Base-by-base conservation (phyloP, 2,888 invertebrate species). In the Argyresthia albistria region DNA sequence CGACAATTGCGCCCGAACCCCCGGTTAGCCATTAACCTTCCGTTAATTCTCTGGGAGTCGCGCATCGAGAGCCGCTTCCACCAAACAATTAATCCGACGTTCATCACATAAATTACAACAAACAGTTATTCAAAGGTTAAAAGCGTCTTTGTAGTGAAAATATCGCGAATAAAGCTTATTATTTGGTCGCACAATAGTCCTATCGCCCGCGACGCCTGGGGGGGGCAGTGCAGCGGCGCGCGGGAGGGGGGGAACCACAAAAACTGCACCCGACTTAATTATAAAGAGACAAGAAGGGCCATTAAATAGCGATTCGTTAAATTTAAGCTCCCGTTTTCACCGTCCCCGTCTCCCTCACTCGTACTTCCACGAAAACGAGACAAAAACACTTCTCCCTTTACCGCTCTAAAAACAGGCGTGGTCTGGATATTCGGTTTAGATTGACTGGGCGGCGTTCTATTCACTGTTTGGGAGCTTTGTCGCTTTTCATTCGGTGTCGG, bases 351-450 rank as follows among this genome's bases (percentile, higher is more conserved):
- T 61, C 70, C 55, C 48, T 81, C 74, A 1, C 14, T 16, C 59
- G 1, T 47, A 55, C 55, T 54, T 11, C 8, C 0, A 56, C 1
- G 7, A 6, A 68, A 83, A 57, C 43, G 76, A 63, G 81, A 77
- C 58, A 60, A 60, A 16, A 39, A 52, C 62, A 70, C 54, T 57
- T 73, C 57, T 52, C 55, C 50, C 53, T 50, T 61, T 92, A 65
- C 93, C 92, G 94, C 58, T 93, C 93, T 12, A 77, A 57, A 94
- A 65, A 95, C 97, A 61, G 97, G 97, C 59, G 82, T 67, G 78
- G 70, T 75, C 65, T 63, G 67, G 76, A 80, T 82, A 81, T 81
- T 80, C 77, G 79, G 77, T 83, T 87, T 83, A 81, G 80, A 87
- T 86, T 82, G 86, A 84, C 84, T 87, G 86, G 86, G 86, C 81